Percentiles rank a stretch among this genome's conserved stretches.
These are phyloP conservation scores for Novumbra hubbsi DNA, from an alignment of 2,797 vertebrate genomes.

Conservation along the genomic window DNA sequence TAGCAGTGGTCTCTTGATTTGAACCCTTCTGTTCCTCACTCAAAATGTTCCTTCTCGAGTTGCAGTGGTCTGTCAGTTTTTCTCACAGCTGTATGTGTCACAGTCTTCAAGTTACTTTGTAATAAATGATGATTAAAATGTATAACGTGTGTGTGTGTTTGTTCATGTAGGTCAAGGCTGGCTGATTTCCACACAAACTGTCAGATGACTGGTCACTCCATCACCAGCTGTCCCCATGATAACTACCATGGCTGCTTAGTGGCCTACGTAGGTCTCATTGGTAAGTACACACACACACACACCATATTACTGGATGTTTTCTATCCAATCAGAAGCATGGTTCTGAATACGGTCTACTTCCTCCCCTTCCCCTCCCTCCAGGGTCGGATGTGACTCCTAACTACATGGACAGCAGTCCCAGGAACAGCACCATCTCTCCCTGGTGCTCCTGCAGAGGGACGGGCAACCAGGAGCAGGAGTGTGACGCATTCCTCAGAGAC, in stretches of 20 bases:
- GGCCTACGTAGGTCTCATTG: conserved; percentile 89
- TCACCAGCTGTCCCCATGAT: conserved; percentile 84
- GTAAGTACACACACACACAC: conserved; percentile 60
- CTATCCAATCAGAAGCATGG: background rate
- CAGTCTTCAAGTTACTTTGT: background rate
- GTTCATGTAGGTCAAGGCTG: conserved; percentile 80
- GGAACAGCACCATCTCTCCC: conserved; percentile 84
- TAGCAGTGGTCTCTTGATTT: too few species aligned
- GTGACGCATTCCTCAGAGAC: conserved; percentile 86
- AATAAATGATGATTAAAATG: background rate
- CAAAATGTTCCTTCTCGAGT: too few species aligned
- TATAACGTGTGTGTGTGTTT: background rate
- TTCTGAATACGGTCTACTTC: background rate
- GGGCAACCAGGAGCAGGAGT: conserved; percentile 82
- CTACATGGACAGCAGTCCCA: conserved; percentile 85
- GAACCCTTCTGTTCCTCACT: too few species aligned
- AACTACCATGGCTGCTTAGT: conserved; percentile 91
- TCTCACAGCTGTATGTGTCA: background rate
- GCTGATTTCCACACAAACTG: conserved; percentile 93
- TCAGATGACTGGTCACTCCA: conserved; percentile 78
- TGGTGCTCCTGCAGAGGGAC: conserved; percentile 89
- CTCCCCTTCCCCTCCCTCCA: conserved; percentile 45
- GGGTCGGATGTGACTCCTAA: conserved; percentile 91
- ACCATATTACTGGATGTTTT: background rate
- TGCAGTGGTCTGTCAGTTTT: too few species aligned